These are phyloP conservation scores for Diuraphis noxia DNA, from an alignment of 1,140 invertebrate genomes.

Conservation along the genomic window DNA sequence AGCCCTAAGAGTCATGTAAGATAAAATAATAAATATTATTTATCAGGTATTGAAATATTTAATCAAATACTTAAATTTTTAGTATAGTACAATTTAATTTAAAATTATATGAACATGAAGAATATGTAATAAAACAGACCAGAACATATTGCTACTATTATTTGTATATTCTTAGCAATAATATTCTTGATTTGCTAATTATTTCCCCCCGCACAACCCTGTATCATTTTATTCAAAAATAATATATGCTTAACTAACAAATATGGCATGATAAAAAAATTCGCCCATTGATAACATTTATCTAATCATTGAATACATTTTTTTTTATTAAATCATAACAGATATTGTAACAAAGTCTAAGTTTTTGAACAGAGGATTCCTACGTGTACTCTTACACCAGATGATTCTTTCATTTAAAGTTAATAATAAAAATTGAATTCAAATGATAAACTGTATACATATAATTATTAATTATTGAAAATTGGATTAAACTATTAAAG, in stretches of 20 bases:
- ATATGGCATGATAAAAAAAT: not conserved
- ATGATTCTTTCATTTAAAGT: not conserved
- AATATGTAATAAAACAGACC: not conserved
- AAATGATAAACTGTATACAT: too few relatives aligned
- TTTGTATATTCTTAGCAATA: constrained; percentile 19
- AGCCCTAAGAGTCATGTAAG: not conserved
- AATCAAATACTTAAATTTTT: not conserved
- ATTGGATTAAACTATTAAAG: not conserved
- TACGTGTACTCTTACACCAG: too few relatives aligned
- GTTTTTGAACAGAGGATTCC: not conserved
- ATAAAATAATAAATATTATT: not conserved
- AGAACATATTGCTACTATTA: not conserved
- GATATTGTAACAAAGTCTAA: not conserved
- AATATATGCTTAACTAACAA: not conserved
- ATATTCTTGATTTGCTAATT: not conserved
- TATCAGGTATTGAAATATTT: not conserved
- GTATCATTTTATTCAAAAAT: too few relatives aligned
- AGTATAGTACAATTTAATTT: not conserved
- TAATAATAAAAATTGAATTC: not conserved
- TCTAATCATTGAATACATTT: not conserved
- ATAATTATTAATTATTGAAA: too few relatives aligned
- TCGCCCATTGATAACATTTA: not conserved
- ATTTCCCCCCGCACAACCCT: not conserved
- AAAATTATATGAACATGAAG: not conserved
- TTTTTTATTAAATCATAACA: not conserved